Conservation (phyloP, 2,797 vertebrate genomes). For the Rhabdomys pumilio region DNA sequence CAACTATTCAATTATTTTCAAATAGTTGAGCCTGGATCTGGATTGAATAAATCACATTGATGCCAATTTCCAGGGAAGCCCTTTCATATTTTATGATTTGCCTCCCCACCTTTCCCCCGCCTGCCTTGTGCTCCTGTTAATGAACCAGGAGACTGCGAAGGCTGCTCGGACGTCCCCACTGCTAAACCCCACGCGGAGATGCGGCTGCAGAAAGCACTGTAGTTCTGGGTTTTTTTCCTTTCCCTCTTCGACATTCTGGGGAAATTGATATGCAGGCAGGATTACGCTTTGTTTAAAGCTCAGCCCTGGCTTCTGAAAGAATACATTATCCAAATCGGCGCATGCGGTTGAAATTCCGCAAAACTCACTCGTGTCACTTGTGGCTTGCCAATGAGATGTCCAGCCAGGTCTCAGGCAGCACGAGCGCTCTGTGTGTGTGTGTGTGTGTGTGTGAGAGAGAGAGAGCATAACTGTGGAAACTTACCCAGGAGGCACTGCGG, state of each 20-base stretch:
- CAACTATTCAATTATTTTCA: conserved; percentile 86
- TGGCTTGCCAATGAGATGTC: conserved; percentile 89
- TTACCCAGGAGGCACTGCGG: conserved; percentile 76
- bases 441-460: conserved; percentile 62
- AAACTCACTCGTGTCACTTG: conserved; percentile 87
- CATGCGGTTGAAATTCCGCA: conserved; percentile 88
- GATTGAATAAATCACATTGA: conserved; percentile 81
- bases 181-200: conserved; percentile 85
- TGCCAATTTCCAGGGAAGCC: conserved; percentile 81
- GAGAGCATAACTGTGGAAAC: conserved; percentile 85
- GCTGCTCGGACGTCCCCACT: conserved; percentile 74
- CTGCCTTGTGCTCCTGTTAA: conserved; percentile 83
- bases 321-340: conserved; percentile 89
- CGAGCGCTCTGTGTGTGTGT: conserved; percentile 82
- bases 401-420: conserved; percentile 84
- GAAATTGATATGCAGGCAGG: conserved; percentile 89
- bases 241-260: conserved; percentile 82
- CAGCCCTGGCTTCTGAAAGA: conserved; percentile 88
- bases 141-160: conserved; percentile 79
- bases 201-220: conserved; percentile 80
- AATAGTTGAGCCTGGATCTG: conserved; percentile 77
- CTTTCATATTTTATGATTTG: conserved; percentile 84
- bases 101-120: conserved; percentile 41
- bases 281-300: conserved; percentile 90
- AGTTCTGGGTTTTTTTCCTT: conserved; percentile 75